Base-by-base conservation (phyloP, 2,113 vertebrate genomes). In the Polyodon spathula region DNA sequence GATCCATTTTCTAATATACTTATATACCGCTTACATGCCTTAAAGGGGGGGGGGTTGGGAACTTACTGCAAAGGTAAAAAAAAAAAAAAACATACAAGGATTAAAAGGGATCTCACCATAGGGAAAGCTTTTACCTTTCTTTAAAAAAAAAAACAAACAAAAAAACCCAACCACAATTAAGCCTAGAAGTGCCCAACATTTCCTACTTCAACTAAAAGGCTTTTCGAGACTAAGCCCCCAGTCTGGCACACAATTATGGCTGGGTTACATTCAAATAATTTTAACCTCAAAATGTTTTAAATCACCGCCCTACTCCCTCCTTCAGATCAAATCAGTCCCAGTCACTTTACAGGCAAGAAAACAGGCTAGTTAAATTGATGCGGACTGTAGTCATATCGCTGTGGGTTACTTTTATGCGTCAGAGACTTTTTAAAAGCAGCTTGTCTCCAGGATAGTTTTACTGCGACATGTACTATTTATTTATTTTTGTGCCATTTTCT, bases 51-150 rank as follows among this genome's bases (percentile, higher is more conserved):
- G n/a, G n/a, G n/a, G n/a, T n/a, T n/a, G n/a, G n/a, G n/a, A n/a
- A n/a, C n/a, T n/a, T n/a, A n/a, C n/a, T n/a, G n/a, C n/a, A n/a
- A n/a, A n/a, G n/a, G 37, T 27, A 73, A 67, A 61, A 72, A 67
- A 72, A 72, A 74, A 43, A n/a, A 17, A 59, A 59, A 10, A 58
- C 50, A 70, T 65, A 72, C 63, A 71, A 11, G 57, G 59, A 56
- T 59, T 37, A 37, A 75, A 74, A 80, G 76, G 43, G 68, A 75
- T 83, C 77, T 83, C 79, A 69, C 82, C 81, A 83, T 73, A 79
- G 81, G 79, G 77, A 83, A 70, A 85, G 78, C 67, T 80, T 81
- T 80, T 74, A 78, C 72, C 65, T 75, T 74, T 65, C 75, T 72
- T 66, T 71, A 69, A 77, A 68, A 75, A 81, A 84, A 78, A 81